These are phyloP conservation scores for Hirtodrosophila histrioides DNA, from an alignment of 2,888 invertebrate genomes.

Conservation along the genomic window DNA sequence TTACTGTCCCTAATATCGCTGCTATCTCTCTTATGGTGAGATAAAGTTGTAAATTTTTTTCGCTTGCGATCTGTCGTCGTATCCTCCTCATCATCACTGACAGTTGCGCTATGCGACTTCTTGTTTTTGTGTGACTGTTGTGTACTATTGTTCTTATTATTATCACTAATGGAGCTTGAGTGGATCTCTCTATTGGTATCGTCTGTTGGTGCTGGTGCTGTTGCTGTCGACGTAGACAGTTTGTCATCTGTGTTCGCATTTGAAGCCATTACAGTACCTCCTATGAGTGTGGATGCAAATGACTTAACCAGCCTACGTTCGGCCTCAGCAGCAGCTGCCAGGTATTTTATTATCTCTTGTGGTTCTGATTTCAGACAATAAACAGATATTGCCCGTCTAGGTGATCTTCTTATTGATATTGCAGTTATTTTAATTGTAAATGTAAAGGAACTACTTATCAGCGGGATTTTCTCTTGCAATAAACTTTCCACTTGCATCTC, in stretches of 20 bases:
- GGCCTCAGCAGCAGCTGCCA: constrained; percentile 1
- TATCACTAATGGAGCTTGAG: constrained; percentile 2
- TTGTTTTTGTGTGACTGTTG: constrained; percentile 27
- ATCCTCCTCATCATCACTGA: constrained; percentile 4
- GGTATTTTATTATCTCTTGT: constrained; percentile 3
- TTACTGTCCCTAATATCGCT: background rate
- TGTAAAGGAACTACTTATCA: constrained; percentile 69
- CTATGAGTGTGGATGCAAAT: background rate
- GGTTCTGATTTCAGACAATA: constrained; percentile 2
- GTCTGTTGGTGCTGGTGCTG: constrained; percentile 16
- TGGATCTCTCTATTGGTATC: constrained; percentile 5
- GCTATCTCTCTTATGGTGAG: constrained; percentile 3
- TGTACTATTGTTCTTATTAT: constrained; percentile 3
- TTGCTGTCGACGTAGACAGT: constrained; percentile 7
- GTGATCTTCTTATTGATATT: constrained; percentile 28
- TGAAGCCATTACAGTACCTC: constrained; percentile 53
- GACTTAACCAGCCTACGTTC: constrained; percentile 4
- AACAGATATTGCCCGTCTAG: constrained; percentile 2
- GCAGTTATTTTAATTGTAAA: constrained; percentile 38
- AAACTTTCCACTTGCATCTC: constrained; percentile 62
- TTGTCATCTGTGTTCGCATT: constrained; percentile 31
- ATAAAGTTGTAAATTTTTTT: constrained; percentile 16
- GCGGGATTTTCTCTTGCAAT: constrained; percentile 34
- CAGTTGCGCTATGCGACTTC: constrained; percentile 9
- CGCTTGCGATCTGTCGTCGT: constrained; percentile 30